Conservation (phyloP, 2,888 invertebrate species). For the Aplocera efformata region DNA sequence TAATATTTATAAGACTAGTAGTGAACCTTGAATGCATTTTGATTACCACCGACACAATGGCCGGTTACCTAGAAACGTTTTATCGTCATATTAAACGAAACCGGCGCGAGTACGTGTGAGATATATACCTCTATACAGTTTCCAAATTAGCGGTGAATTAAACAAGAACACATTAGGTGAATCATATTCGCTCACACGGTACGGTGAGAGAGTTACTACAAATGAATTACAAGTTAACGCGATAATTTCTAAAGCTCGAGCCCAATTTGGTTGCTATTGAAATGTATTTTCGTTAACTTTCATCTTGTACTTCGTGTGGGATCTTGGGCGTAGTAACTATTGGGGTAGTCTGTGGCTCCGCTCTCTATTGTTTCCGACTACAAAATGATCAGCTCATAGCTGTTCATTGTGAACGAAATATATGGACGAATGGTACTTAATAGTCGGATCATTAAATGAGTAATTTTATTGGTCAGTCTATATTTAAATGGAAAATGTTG, state of each 20-base stretch:
- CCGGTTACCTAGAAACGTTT: slow-evolving; percentile 37
- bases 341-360: slow-evolving; percentile 28
- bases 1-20: slow-evolving; percentile 52
- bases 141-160: slow-evolving; percentile 54
- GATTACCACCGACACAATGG: slow-evolving; percentile 48
- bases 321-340: slow-evolving; percentile 24
- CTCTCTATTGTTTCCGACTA: slow-evolving; percentile 64
- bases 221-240: slow-evolving; percentile 68
- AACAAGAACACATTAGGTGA: slow-evolving; percentile 62
- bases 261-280: slow-evolving; percentile 74
- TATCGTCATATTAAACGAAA: slow-evolving; percentile 31
- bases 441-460: slow-evolving; percentile 49
- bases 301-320: slow-evolving; percentile 42
- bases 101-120: slow-evolving; percentile 16
- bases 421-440: slow-evolving; percentile 56
- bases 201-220: slow-evolving; percentile 65
- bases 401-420: slow-evolving; percentile 46
- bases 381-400: slow-evolving; percentile 27
- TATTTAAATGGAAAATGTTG: slow-evolving; percentile 39
- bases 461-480: slow-evolving; percentile 54
- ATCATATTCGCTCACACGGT: slow-evolving; percentile 61
- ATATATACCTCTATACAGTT: slow-evolving; percentile 35
- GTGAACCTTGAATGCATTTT: slow-evolving; percentile 51
- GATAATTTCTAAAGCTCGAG: slow-evolving; percentile 71
- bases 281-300: slow-evolving; percentile 77